Evolutionary conservation across 2,797 vertebrate species (phyloP).

Genomic region (Fistularia tabacaria): DNA sequence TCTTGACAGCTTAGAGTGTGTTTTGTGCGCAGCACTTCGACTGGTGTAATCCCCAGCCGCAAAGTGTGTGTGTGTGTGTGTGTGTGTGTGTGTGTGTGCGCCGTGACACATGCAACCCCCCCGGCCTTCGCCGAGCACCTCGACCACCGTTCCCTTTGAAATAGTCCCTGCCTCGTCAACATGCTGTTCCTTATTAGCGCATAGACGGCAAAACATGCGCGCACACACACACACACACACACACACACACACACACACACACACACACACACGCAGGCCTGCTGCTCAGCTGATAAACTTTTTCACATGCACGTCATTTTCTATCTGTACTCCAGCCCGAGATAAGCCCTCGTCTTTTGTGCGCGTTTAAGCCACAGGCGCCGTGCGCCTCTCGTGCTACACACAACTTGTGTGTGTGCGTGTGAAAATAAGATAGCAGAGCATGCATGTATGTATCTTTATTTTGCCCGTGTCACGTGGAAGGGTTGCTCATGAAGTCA

Average conservation of each 20-base stretch:
- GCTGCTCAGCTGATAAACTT: conserved; percentile 61
- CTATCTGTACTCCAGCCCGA: conserved; percentile 36
- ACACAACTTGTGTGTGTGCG: conserved; percentile 8
- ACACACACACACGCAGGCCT: conserved; percentile 17
- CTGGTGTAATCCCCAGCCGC: conserved; percentile 10
- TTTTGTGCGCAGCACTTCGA: conserved; percentile 21
- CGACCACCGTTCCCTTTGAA: conserved; percentile 40
- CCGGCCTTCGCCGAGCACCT: conserved; percentile 21
- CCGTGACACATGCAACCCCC: neutral
- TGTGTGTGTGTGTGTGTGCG: conserved; percentile 5
- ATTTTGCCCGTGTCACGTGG: neutral
- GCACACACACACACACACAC: conserved; percentile 15
- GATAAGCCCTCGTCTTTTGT: conserved; percentile 37
- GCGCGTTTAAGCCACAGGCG: conserved; percentile 2
- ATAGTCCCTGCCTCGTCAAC: conserved; percentile 43
- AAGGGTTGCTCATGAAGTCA: neutral
- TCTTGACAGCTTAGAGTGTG: conserved; percentile 13
- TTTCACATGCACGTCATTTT: conserved; percentile 45
- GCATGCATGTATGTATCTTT: conserved; percentile 29
- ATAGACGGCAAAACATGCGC: conserved; percentile 50
- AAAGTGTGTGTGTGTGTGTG: conserved; percentile 7
- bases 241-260: conserved; percentile 21
- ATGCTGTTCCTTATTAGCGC: conserved; percentile 57
- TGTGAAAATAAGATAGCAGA: conserved; percentile 13
- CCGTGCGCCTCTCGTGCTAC: conserved; percentile 15